Base-by-base conservation (phyloP, 92 coral and sea anemone species). In the Zoanthus solanderi region DNA sequence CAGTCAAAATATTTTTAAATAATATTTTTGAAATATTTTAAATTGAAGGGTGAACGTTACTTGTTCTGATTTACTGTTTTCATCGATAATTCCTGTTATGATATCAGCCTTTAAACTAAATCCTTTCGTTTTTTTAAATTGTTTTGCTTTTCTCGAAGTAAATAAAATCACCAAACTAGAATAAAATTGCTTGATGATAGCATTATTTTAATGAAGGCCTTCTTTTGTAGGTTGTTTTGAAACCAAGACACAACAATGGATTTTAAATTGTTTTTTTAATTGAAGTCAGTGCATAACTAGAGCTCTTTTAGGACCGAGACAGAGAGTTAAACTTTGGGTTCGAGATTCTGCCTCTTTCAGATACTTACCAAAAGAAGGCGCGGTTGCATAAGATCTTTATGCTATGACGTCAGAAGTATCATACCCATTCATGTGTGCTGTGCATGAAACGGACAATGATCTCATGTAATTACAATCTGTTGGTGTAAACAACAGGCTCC, bases 381-480 rank as follows among this genome's bases (percentile, higher is more conserved):
- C 1, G 69, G 69, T n/a, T 30, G 31, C 69, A 63, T 17, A 18
- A 63, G 68, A 7, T 5, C 8, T 18, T 78, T 28, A 57, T 16
- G 68, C 30, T 53, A 42, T 18, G 13, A 8, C 54, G 56, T 68
- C 65, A 61, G 3, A 56, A 5, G 28, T 12, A 29, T 45, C 75
- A 81, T 46, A 53, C 60, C 28, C 71, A 81, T 6, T 47, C 85
- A 81, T 81, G 85, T 81, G 85, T 81, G 60, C 63, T 28, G 72
- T 37, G 75, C 85, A 46, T 81, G 75, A 81, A 23, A 47, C 66
- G n/a, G 30, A 48, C 54, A 16, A 79, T 81, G 85, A 81, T 81
- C 85, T 81, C 74, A 81, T 81, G 75, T 28, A 66, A 66, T 61
- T 81, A 67, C 17, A 81, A 81, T 81, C 85, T 81, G 56, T 58